Conservation (phyloP, 1,140 invertebrate genomes). For the Idris sp. region DNA sequence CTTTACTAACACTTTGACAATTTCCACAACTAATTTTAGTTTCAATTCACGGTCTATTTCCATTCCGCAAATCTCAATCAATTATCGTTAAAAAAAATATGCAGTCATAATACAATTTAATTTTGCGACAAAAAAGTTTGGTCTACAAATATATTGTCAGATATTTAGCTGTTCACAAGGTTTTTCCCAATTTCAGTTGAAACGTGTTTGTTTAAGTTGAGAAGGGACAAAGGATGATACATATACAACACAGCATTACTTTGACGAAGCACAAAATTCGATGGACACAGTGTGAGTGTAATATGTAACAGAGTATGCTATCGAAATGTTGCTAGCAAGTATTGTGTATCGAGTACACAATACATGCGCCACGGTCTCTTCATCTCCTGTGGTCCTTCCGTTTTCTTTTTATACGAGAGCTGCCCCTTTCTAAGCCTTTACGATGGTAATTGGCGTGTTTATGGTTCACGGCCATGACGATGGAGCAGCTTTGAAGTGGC, state of each 20-base stretch:
- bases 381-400: slow-evolving; percentile 54
- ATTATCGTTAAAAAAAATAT: too few relatives aligned
- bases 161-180: too few relatives aligned
- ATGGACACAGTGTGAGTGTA: slow-evolving; percentile 44
- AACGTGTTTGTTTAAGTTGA: slow-evolving; percentile 20
- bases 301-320: slow-evolving; percentile 32
- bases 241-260: slow-evolving; percentile 36
- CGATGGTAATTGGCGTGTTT: slow-evolving; percentile 64
- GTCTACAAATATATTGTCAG: too few relatives aligned
- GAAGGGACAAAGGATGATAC: slow-evolving; percentile 32
- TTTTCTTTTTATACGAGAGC: slow-evolving; percentile 52
- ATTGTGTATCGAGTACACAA: slow-evolving; percentile 53
- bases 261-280: slow-evolving; percentile 45
- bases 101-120: too few relatives aligned
- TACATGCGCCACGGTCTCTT: slow-evolving; percentile 46
- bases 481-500: slow-evolving; percentile 61
- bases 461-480: slow-evolving; percentile 58
- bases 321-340: slow-evolving; percentile 46
- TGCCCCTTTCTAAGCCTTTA: slow-evolving; percentile 53
- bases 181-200: slow-evolving; percentile 13
- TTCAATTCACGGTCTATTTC: too few relatives aligned
- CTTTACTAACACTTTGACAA: too few relatives aligned
- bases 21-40: too few relatives aligned
- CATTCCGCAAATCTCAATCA: too few relatives aligned
- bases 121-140: too few relatives aligned